Conservation (phyloP, 2,797 vertebrate species). For the Chelon labrosus region DNA sequence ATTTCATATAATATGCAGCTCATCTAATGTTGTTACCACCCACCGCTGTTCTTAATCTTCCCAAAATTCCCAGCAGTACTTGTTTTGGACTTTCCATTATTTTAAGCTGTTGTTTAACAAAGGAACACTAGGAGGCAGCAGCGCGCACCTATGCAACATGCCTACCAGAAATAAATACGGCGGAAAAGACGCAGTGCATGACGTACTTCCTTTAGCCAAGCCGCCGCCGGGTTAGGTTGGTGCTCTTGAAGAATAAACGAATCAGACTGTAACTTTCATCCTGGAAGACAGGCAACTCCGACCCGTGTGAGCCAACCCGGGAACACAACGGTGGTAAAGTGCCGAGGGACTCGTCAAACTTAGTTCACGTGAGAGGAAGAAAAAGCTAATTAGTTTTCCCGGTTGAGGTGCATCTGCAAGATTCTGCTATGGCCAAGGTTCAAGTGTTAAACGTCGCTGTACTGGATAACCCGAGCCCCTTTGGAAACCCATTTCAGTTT, state of each 20-base stretch:
- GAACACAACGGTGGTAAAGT: background rate
- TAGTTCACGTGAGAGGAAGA: background rate
- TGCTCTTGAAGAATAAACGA: conserved; percentile 25
- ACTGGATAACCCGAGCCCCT: conserved; percentile 89
- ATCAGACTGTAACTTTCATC: background rate
- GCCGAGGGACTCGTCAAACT: background rate
- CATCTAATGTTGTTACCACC: too few species aligned
- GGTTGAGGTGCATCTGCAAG: conserved; percentile 6
- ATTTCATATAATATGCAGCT: too few species aligned
- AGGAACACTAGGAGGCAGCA: conserved; percentile 22
- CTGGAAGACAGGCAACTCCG: background rate
- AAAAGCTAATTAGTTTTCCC: background rate
- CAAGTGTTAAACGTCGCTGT: conserved; percentile 89
- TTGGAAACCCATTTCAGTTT: conserved; percentile 93
- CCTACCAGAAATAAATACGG: conserved; percentile 24
- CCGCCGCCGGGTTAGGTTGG: background rate
- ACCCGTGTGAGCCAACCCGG: too few species aligned
- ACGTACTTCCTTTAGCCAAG: conserved; percentile 54
- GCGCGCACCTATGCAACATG: accelerated
- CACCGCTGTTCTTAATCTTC: background rate
- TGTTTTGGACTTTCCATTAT: too few species aligned
- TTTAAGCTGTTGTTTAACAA: conserved; percentile 1
- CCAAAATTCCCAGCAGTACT: too few species aligned
- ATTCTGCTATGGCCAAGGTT: conserved; percentile 86
- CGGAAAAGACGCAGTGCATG: conserved; percentile 49